Evolutionary conservation across 2,797 vertebrate genomes (phyloP).

Genomic region (Tauraco hartlaubi): DNA sequence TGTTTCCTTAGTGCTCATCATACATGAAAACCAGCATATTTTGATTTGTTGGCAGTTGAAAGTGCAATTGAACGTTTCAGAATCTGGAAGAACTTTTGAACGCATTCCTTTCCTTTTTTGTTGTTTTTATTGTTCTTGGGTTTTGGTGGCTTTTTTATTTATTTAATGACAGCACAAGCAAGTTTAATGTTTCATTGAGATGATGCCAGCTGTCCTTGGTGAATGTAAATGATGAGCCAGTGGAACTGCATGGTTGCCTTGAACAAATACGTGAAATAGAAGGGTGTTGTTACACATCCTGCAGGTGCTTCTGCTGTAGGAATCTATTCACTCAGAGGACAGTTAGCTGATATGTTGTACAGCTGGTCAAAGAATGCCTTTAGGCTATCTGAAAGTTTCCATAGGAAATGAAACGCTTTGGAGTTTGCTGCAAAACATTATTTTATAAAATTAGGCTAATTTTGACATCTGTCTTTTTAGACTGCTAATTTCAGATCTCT

Average conservation of each 20-base stretch:
- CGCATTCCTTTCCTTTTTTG: slow-evolving; percentile 32
- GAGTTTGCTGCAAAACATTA: slow-evolving; percentile 53
- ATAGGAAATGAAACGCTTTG: slow-evolving; percentile 54
- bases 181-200: slow-evolving; percentile 64
- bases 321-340: slow-evolving; percentile 63
- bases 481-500: slow-evolving; percentile 19
- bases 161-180: slow-evolving; percentile 66
- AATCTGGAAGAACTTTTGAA: slow-evolving; percentile 60
- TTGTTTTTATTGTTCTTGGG: background rate
- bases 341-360: slow-evolving; percentile 53
- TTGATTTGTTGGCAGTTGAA: slow-evolving; percentile 52
- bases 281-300: slow-evolving; percentile 39
- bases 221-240: slow-evolving; percentile 70
- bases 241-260: slow-evolving; percentile 19
- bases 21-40: slow-evolving; percentile 25
- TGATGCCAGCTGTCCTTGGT: slow-evolving; percentile 74
- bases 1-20: background rate
- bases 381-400: slow-evolving; percentile 68
- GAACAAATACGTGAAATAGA: slow-evolving; percentile 25
- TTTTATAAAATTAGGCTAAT: slow-evolving; percentile 45
- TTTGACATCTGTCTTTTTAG: slow-evolving; percentile 25
- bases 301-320: slow-evolving; percentile 71
- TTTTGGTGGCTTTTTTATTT: background rate
- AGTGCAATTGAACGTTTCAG: slow-evolving; percentile 66
- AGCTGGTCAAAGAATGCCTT: slow-evolving; percentile 76